A percentile compares a stretch with the other conserved stretches of the same genome.
phyloP scores from a whole-genome alignment of 2,888 invertebrate species.

The Unio pictorum region DNA sequence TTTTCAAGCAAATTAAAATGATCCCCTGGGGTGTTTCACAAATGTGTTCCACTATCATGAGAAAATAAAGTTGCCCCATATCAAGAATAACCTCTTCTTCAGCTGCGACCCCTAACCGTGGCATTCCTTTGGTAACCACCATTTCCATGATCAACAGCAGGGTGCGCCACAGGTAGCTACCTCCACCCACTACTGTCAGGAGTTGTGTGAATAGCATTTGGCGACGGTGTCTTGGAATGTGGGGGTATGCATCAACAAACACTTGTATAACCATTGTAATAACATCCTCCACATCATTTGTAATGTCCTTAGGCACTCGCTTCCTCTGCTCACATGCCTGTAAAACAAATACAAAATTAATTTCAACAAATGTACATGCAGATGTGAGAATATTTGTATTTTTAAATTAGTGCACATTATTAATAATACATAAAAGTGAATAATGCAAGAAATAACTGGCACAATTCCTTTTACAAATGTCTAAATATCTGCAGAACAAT shows the following conservation, averaged over 20 bases:
- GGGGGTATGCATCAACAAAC: slow-evolving; percentile 90
- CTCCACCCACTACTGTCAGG: slow-evolving; percentile 79
- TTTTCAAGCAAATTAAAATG: no score
- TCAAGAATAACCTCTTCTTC: slow-evolving; percentile 23
- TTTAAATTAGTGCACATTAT: no score
- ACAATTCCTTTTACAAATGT: no score
- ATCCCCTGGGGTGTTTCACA: no score
- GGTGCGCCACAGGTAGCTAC: slow-evolving; percentile 72
- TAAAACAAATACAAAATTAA: slow-evolving; percentile 3
- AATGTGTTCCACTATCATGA: no score
- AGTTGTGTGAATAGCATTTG: slow-evolving; percentile 82
- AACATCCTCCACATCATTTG: slow-evolving; percentile 48
- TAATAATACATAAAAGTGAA: no score
- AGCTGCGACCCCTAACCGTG: slow-evolving; percentile 69
- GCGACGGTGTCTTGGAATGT: slow-evolving; percentile 94
- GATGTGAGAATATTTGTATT: no score
- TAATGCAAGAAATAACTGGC: no score
- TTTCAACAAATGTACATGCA: no score
- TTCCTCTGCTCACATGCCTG: slow-evolving; percentile 56
- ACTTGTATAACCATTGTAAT: slow-evolving; percentile 78
- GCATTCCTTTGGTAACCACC: slow-evolving; percentile 60
- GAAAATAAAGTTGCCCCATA: no score
- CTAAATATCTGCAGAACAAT: no score
- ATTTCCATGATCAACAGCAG: slow-evolving; percentile 72
- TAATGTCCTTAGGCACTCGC: slow-evolving; percentile 31